Evolutionary conservation across 2,797 vertebrate genomes (phyloP), one percentile per base, ranked within the genome.

Genomic region (Choloepus didactylus): DNA sequence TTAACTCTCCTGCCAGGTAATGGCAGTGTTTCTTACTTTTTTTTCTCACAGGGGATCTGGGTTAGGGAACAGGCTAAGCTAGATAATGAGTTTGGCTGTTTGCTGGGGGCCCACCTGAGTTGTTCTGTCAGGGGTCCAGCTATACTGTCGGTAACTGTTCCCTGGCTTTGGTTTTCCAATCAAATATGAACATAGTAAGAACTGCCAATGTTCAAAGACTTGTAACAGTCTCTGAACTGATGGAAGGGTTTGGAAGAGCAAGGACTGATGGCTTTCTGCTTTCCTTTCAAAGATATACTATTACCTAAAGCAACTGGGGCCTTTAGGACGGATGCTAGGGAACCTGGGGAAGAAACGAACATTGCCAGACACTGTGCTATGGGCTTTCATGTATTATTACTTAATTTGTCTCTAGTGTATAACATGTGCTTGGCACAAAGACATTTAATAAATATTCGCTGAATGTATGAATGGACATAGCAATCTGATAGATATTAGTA

Each of bases 101-200:
- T 41, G 60, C 27, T 12, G 35, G 51, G 8, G 23, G 51, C 31
- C 54, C 54, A 10, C 21, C 66, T 16, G 66, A 79, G 84, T 31
- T 29, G 59, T 21, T 59, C 79, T n/a, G 46, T 54, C 15, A 23
- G 27, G 12, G 15, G 29, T 67, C 31, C n/a, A 44, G 60, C 14
- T 14, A 46, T 46, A 41, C 46, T 5, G 35, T 59, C 89, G 49
- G 84, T 49, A 83, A 35, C 27, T 46, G n/a, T 8, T 44, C 35
- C 69, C 10, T n/a, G 12, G 83, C 11, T 1, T 81, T 38, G 85
- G 54, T 38, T 98, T 91, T 91, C 87, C 90, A 51, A 88, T 59
- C 85, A 93, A 91, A 90, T 31, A 62, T n/a, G 66, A 92, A 94
- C 59, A 82, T 15, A 18, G 69, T 89, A 31, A 85, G 96, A 31